phyloP scores from a whole-genome alignment of 2,113 vertebrate species.

The Leptosomus discolor region DNA sequence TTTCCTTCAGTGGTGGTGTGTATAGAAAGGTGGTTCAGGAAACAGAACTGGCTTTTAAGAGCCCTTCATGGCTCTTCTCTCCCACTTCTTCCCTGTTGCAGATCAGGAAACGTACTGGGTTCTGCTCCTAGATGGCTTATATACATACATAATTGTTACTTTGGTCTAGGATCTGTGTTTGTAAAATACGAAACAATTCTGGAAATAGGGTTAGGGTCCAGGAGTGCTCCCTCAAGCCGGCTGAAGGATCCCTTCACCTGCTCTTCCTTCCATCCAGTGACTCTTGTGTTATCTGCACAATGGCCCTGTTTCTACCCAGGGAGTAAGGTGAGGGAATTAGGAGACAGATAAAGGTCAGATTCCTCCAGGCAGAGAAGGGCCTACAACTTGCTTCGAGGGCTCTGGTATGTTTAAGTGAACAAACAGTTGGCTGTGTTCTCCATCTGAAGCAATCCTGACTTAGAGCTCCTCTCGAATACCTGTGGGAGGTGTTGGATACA shows the following conservation, averaged over 20 bases:
- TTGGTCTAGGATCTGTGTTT: neutral
- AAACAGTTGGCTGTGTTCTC: neutral
- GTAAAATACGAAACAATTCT: neutral
- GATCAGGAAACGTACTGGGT: neutral
- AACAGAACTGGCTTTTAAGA: neutral
- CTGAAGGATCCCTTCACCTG: neutral
- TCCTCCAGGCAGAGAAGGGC: neutral
- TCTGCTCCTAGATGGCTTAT: neutral
- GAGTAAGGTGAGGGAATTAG: neutral
- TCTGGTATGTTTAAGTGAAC: rapidly evolving
- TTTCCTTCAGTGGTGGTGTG: neutral
- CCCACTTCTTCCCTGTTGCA: neutral
- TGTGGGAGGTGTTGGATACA: neutral
- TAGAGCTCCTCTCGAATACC: neutral
- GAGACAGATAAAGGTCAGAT: neutral
- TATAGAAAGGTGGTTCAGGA: neutral
- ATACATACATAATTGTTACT: neutral
- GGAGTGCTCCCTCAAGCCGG: neutral
- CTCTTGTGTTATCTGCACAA: rapidly evolving
- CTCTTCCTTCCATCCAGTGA: neutral
- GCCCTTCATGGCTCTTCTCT: neutral
- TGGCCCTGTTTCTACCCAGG: rapidly evolving
- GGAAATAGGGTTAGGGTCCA: neutral
- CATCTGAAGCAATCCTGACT: neutral
- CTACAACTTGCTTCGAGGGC: neutral